Conservation (phyloP, 2,888 invertebrate species). For the Venustoraphidia nigricollis region DNA sequence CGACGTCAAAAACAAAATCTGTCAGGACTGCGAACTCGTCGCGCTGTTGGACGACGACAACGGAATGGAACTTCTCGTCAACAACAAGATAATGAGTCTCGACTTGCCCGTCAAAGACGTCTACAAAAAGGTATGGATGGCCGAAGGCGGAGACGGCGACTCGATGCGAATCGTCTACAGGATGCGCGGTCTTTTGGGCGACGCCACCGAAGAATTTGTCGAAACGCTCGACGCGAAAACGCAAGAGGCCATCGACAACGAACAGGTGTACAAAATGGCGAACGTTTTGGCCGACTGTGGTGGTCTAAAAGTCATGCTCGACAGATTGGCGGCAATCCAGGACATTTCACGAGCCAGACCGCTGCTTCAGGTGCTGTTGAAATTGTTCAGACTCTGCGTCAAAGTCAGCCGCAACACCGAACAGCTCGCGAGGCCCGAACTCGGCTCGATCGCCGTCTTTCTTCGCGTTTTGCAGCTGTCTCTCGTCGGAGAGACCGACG, state of each 20-base stretch:
- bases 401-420: constrained; percentile 83
- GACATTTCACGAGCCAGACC: constrained; percentile 79
- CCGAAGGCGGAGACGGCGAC: constrained; percentile 80
- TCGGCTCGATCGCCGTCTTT: constrained; percentile 69
- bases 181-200: constrained; percentile 93
- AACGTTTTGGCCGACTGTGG: constrained; percentile 70
- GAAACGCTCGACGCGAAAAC: constrained; percentile 81
- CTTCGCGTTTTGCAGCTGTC: constrained; percentile 72
- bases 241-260: constrained; percentile 79
- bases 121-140: constrained; percentile 75
- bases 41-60: constrained; percentile 95
- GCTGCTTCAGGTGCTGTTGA: constrained; percentile 75
- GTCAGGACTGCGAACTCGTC: constrained; percentile 95
- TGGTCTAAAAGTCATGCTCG: constrained; percentile 62
- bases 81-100: constrained; percentile 94
- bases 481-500: constrained; percentile 47
- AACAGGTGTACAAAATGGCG: constrained; percentile 85
- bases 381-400: constrained; percentile 76
- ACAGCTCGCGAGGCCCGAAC: constrained; percentile 70
- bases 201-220: constrained; percentile 97
- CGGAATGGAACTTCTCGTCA: constrained; percentile 94
- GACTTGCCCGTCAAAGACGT: constrained; percentile 92
- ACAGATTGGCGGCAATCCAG: constrained; percentile 69
- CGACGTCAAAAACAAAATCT: constrained; percentile 97
- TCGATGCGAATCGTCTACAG: constrained; percentile 96